Conservation (phyloP, 2,113 vertebrate genomes). For the Ptilorrhoa leucosticta region DNA sequence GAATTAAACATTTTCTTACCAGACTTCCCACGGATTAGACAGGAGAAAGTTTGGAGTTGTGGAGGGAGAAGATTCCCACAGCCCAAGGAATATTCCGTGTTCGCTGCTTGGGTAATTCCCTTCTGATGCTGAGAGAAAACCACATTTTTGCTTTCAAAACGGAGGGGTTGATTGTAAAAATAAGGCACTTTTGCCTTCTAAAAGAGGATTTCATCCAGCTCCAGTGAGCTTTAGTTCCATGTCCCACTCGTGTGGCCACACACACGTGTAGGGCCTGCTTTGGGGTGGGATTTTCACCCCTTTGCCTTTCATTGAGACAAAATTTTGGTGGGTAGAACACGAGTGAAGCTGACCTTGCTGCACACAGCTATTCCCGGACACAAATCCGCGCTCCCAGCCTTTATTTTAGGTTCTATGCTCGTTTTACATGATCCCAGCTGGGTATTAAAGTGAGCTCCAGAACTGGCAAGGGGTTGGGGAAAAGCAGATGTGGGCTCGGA, state of each 20-base stretch:
- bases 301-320: neutral
- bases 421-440: slow-evolving; percentile 63
- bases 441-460: slow-evolving; percentile 62
- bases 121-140: neutral
- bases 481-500: slow-evolving; percentile 65
- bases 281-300: neutral
- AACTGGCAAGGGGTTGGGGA: slow-evolving; percentile 58
- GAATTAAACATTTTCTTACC: neutral
- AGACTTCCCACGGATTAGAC: neutral
- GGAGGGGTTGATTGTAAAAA: neutral
- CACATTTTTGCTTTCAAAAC: neutral
- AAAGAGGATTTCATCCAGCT: neutral
- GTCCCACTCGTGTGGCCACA: neutral
- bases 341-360: neutral
- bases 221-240: neutral
- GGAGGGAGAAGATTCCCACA: neutral
- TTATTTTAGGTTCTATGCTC: slow-evolving; percentile 42
- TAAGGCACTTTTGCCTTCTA: neutral
- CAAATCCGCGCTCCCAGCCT: slow-evolving; percentile 35
- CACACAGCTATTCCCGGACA: neutral
- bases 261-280: neutral
- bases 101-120: neutral
- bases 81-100: neutral
- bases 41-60: neutral
- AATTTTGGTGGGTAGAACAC: neutral